A percentile compares a stretch with the other conserved stretches of the same genome.
These are phyloP conservation scores for Ciconia nigra DNA, from an alignment of 2,797 vertebrate genomes.

Conservation along the genomic window DNA sequence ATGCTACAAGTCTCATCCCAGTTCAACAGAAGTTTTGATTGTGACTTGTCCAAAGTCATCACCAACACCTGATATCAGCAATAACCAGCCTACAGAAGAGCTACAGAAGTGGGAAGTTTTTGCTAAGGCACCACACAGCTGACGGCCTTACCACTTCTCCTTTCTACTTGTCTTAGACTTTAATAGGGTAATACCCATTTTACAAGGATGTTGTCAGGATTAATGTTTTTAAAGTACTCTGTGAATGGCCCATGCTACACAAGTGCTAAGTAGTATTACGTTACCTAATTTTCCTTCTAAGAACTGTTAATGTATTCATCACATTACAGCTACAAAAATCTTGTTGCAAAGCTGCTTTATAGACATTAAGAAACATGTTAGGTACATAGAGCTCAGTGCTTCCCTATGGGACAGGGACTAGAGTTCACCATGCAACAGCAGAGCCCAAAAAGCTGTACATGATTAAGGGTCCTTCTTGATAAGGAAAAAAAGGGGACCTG, in stretches of 20 bases:
- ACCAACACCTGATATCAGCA: not conserved
- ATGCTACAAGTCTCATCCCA: rapidly evolving
- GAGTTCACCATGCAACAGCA: rapidly evolving
- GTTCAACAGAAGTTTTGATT: not conserved
- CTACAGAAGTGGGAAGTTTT: not conserved
- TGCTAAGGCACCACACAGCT: rapidly evolving
- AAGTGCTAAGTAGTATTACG: not conserved
- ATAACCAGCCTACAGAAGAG: rapidly evolving
- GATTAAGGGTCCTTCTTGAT: not conserved
- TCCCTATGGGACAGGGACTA: not conserved
- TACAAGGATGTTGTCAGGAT: not conserved
- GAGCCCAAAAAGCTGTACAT: not conserved
- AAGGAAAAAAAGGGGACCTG: not conserved
- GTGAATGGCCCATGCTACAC: not conserved
- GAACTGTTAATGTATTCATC: not conserved
- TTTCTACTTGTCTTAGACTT: rapidly evolving
- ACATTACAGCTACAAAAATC: not conserved
- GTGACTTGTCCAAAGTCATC: not conserved
- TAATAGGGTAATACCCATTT: not conserved
- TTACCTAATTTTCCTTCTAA: not conserved
- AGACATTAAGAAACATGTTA: not conserved
- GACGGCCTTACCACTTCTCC: not conserved
- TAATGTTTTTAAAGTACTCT: not conserved
- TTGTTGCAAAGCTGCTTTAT: not conserved
- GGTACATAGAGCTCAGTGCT: rapidly evolving